phyloP scores from a whole-genome alignment of 2,888 invertebrate genomes.

The Zaprionus obscuricornis region DNA sequence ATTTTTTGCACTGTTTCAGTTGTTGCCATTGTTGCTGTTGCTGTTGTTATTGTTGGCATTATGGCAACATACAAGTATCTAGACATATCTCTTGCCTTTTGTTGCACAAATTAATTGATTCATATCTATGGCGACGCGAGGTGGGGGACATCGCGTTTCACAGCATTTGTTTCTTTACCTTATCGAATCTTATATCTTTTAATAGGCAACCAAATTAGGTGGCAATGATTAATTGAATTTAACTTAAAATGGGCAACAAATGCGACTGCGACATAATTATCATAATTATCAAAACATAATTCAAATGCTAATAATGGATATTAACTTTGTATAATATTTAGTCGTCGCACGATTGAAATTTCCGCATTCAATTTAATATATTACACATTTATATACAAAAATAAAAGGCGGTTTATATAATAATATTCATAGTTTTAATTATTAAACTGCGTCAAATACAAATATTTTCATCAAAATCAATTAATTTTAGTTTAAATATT shows the following conservation, averaged over 20 bases:
- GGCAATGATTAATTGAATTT: constrained; percentile 65
- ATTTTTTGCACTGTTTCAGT: constrained; percentile 42
- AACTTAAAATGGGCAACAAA: constrained; percentile 43
- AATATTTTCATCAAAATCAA: no score
- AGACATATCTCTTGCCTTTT: constrained; percentile 57
- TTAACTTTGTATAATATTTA: not conserved
- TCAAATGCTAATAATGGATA: constrained; percentile 10
- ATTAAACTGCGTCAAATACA: no score
- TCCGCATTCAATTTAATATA: no score
- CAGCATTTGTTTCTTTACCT: constrained; percentile 43
- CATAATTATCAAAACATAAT: constrained; percentile 14
- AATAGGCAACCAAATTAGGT: constrained; percentile 57
- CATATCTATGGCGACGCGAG: constrained; percentile 65
- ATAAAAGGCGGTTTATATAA: no score
- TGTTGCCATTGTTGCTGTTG: constrained; percentile 40
- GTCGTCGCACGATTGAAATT: not conserved
- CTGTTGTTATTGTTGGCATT: constrained; percentile 19
- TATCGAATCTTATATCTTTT: constrained; percentile 38
- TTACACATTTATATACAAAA: not conserved
- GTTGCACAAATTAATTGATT: constrained; percentile 69
- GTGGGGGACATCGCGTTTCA: no score
- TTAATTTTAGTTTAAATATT: no score
- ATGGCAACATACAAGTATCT: constrained; percentile 39
- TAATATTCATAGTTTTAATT: no score
- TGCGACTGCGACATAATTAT: constrained; percentile 20